Percentiles rank a stretch among this genome's conserved stretches.
phyloP scores from a whole-genome alignment of 2,888 invertebrate species.

The Cataglyphis livida region DNA sequence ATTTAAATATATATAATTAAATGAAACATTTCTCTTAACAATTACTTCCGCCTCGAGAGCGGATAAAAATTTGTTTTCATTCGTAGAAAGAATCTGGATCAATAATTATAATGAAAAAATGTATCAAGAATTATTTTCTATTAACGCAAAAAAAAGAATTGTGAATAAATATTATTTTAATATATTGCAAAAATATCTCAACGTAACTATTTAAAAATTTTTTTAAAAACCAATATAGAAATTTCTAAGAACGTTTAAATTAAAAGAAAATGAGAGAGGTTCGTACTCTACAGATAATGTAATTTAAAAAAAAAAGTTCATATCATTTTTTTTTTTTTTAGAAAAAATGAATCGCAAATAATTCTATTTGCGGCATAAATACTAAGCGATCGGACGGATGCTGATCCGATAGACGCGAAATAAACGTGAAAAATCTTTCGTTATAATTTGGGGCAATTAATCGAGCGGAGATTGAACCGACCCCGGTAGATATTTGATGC shows the following conservation, averaged over 20 bases:
- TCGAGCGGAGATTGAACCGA: constrained; percentile 31
- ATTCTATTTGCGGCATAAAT: constrained; percentile 32
- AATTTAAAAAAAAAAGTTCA: neutral
- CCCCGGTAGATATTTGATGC: constrained; percentile 48
- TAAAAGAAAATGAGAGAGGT: neutral
- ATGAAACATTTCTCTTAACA: neutral
- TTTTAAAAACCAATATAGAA: neutral
- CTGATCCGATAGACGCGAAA: neutral
- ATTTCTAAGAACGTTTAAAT: neutral
- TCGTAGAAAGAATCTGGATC: neutral
- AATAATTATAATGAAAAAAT: neutral
- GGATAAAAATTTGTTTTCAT: neutral
- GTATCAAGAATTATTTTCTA: neutral
- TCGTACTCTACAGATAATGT: neutral
- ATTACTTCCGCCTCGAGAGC: neutral
- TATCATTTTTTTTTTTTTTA: neutral
- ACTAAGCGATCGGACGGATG: constrained; percentile 13
- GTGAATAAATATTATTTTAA: neutral
- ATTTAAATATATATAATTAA: neutral
- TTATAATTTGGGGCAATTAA: constrained; percentile 41
- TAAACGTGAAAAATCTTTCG: constrained; percentile 25
- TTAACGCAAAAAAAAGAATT: neutral
- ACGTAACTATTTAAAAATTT: neutral
- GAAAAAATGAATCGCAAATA: constrained; percentile 1
- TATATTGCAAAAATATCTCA: neutral